Percentiles rank a stretch among this genome's conserved stretches.
Evolutionary conservation across 2,888 invertebrate genomes (phyloP).

Genomic region (Hydraecia micacea): DNA sequence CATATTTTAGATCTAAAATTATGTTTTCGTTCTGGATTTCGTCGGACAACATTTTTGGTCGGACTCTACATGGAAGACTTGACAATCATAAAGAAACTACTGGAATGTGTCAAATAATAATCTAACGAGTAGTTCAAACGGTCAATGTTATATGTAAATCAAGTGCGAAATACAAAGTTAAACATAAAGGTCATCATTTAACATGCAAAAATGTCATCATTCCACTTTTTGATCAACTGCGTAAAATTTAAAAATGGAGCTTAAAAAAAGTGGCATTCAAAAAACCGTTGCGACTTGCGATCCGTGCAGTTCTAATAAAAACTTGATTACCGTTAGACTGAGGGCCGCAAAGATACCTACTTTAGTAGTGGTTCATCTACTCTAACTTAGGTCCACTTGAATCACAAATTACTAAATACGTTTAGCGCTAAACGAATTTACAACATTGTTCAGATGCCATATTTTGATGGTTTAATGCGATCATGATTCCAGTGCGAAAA

Average conservation of each 20-base stretch:
- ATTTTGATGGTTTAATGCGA: background rate
- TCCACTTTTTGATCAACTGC: background rate
- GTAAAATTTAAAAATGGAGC: slow-evolving; percentile 8
- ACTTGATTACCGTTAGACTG: slow-evolving; percentile 37
- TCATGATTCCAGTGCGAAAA: background rate
- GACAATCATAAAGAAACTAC: slow-evolving; percentile 3
- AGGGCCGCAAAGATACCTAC: slow-evolving; percentile 9
- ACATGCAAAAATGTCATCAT: slow-evolving; percentile 16
- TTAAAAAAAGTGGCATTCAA: slow-evolving; percentile 10
- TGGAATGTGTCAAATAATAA: background rate
- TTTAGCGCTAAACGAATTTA: background rate
- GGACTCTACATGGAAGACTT: background rate
- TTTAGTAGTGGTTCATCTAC: background rate
- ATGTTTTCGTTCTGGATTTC: background rate
- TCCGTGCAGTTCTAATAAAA: slow-evolving; percentile 47
- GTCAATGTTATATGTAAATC: background rate
- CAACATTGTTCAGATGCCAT: background rate
- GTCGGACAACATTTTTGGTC: background rate
- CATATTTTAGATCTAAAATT: no score
- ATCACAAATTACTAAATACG: no score
- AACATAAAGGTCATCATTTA: background rate
- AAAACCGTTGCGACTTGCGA: slow-evolving; percentile 25
- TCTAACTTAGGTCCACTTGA: background rate
- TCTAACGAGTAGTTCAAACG: background rate
- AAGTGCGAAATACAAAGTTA: background rate